A percentile compares a stretch with the other conserved stretches of the same genome.
Conservation (phyloP, 2,113 vertebrate species). For the Sylvilagus bachmani region DNA sequence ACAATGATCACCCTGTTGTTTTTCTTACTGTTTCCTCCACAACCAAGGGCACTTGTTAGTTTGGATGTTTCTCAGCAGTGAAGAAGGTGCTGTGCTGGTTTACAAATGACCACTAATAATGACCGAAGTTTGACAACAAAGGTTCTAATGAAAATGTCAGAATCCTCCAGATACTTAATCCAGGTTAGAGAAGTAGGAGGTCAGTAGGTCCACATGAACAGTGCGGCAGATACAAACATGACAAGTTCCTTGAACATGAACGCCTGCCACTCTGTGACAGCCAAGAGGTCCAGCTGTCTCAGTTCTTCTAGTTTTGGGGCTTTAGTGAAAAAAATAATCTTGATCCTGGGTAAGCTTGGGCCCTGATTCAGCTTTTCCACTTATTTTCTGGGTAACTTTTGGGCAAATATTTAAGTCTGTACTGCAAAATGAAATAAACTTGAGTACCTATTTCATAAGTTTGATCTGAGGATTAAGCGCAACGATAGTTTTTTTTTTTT, state of each 20-base stretch:
- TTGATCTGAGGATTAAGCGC: constrained; percentile 1
- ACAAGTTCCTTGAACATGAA: background rate
- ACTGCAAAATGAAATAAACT: background rate
- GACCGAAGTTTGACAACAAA: background rate
- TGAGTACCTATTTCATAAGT: background rate
- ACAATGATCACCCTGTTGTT: background rate
- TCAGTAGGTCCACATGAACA: background rate
- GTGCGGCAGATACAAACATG: background rate
- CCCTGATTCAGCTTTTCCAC: background rate
- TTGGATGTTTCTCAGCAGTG: background rate
- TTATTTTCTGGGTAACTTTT: background rate
- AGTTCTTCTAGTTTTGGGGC: background rate
- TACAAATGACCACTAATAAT: background rate
- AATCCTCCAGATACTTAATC: background rate
- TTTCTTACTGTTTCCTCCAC: background rate
- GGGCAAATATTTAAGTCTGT: background rate
- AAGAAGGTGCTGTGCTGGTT: background rate
- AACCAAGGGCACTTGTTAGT: background rate
- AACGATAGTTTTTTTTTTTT: background rate
- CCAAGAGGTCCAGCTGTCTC: background rate
- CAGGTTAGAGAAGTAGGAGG: background rate
- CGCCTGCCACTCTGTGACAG: background rate
- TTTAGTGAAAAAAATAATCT: background rate
- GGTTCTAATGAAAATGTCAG: background rate
- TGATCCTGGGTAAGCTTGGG: background rate